Conservation (phyloP, 2,797 vertebrate genomes). For the Prunella strophiata region DNA sequence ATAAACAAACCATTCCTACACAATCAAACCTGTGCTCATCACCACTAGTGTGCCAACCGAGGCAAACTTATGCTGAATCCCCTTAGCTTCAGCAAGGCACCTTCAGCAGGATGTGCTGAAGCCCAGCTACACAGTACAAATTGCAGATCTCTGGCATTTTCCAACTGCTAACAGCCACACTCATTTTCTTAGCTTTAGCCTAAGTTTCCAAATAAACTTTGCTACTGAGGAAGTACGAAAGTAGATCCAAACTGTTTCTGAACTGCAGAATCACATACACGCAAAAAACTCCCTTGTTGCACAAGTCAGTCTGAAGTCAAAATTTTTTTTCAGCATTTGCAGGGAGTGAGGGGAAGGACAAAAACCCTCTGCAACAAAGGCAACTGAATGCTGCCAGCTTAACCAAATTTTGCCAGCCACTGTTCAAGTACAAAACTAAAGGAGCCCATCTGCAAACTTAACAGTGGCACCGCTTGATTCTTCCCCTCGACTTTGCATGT, state of each 20-base stretch:
- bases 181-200: background rate
- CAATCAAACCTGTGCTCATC: background rate
- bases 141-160: background rate
- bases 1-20: background rate
- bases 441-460: background rate
- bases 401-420: background rate
- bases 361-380: slow-evolving; percentile 14
- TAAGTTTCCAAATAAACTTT: slow-evolving; percentile 14
- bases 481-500: background rate
- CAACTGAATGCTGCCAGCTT: background rate
- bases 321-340: background rate
- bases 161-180: background rate
- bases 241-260: background rate
- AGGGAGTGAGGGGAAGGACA: background rate
- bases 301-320: background rate
- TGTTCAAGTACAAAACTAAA: background rate
- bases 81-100: background rate
- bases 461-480: fast-evolving
- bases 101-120: background rate
- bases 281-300: background rate
- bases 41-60: background rate
- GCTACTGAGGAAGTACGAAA: background rate
- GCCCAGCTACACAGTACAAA: background rate
- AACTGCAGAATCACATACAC: background rate
- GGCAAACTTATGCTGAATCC: background rate